A percentile compares a stretch with the other conserved stretches of the same genome.
Evolutionary conservation across 2,113 vertebrate species (phyloP).

Genomic region (Dendrocopos noguchii): DNA sequence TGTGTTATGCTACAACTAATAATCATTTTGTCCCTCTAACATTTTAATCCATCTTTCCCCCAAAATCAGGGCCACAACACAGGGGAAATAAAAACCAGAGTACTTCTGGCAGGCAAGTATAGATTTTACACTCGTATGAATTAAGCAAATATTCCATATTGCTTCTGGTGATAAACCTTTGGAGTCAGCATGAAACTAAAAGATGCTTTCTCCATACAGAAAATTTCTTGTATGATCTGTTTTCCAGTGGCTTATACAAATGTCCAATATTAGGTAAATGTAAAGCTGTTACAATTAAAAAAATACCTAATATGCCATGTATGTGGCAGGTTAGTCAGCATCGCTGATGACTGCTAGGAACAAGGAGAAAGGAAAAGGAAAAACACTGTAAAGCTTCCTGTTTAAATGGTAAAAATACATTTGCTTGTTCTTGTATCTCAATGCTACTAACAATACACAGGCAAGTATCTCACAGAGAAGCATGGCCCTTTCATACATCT

Average conservation of each 20-base stretch:
- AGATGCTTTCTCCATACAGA: not conserved
- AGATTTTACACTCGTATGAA: rapidly evolving
- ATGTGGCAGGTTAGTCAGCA: not conserved
- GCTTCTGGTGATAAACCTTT: not conserved
- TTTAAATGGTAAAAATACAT: not conserved
- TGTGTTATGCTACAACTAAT: not conserved
- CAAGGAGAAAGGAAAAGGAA: not conserved
- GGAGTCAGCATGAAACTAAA: not conserved
- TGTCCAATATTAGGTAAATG: not conserved
- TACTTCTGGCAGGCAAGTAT: not conserved
- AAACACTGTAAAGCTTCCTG: not conserved
- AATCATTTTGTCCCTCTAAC: not conserved
- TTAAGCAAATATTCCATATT: not conserved
- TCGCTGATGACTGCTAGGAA: not conserved
- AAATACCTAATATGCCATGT: not conserved
- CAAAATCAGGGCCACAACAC: not conserved
- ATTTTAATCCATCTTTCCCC: not conserved
- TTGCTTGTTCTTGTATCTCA: not conserved
- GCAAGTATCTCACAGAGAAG: not conserved
- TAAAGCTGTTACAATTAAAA: not conserved
- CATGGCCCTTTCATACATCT: not conserved
- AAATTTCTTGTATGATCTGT: not conserved
- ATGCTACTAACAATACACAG: not conserved
- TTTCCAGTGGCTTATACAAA: not conserved
- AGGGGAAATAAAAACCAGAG: rapidly evolving